These are phyloP conservation scores for Latrodectus hesperus DNA, from an alignment of 2,888 invertebrate genomes.

Conservation along the genomic window DNA sequence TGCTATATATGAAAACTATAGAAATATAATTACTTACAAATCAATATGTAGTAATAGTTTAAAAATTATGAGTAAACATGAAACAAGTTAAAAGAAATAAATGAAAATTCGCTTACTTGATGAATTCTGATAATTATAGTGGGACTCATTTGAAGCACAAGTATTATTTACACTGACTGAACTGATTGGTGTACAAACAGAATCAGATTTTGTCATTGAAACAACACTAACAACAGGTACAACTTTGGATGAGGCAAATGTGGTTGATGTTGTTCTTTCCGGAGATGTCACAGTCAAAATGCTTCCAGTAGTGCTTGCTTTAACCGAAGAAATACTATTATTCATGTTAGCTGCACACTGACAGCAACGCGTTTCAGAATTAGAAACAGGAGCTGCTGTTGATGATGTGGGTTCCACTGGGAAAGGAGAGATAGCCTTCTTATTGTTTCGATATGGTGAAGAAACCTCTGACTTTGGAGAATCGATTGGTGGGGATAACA, in stretches of 20 bases:
- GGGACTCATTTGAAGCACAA: conserved; percentile 6
- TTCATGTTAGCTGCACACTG: conserved; percentile 55
- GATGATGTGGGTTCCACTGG: neutral
- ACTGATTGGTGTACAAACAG: conserved; percentile 17
- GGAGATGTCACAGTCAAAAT: neutral
- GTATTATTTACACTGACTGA: conserved; percentile 25
- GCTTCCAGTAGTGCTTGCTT: conserved; percentile 13
- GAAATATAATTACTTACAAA: too few species aligned
- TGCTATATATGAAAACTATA: too few species aligned
- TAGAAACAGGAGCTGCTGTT: conserved; percentile 3
- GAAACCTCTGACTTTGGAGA: conserved; percentile 45
- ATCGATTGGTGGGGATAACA: conserved; percentile 61
- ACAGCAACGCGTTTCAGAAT: conserved; percentile 48
- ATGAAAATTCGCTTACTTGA: conserved; percentile 51
- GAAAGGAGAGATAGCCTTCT: conserved; percentile 46
- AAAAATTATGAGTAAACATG: neutral
- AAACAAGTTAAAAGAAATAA: neutral
- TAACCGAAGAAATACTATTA: conserved; percentile 27
- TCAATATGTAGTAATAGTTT: too few species aligned
- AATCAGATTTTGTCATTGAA: conserved; percentile 38
- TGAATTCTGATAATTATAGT: conserved; percentile 41
- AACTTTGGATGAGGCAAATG: conserved; percentile 17
- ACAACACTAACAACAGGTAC: conserved; percentile 21
- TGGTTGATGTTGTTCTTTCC: neutral
- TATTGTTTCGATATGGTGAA: conserved; percentile 37